A percentile compares a stretch with the other conserved stretches of the same genome.
These are phyloP conservation scores for Vimba vimba DNA, from an alignment of 2,113 vertebrate species.

Conservation along the genomic window DNA sequence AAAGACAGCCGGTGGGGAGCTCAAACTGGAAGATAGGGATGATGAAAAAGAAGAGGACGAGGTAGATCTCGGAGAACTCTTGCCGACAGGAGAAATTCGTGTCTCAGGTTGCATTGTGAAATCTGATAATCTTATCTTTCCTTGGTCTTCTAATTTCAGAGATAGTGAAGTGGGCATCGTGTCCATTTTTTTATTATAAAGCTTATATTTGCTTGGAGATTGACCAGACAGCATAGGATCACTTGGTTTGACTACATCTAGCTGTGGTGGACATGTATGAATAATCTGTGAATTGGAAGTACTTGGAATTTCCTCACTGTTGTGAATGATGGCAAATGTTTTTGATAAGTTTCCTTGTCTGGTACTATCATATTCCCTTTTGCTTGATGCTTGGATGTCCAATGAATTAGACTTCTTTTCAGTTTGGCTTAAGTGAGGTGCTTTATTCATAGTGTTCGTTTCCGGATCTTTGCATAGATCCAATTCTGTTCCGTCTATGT, in stretches of 20 bases:
- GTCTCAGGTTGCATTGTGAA: conserved; percentile 80
- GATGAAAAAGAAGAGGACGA: conserved; percentile 75
- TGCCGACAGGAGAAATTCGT: conserved; percentile 88
- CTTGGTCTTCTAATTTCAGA: conserved; percentile 65
- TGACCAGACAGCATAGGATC: not conserved
- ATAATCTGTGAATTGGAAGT: conserved; percentile 25
- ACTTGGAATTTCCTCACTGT: conserved; percentile 7
- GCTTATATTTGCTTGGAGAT: conserved; percentile 22
- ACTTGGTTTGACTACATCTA: conserved; percentile 10
- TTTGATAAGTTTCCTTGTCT: conserved; percentile 15
- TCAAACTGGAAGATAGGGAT: conserved; percentile 57
- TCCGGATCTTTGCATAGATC: conserved; percentile 80
- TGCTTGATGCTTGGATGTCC: conserved; percentile 20
- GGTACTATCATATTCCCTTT: not conserved
- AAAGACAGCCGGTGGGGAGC: conserved; percentile 69
- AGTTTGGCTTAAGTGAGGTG: conserved; percentile 23
- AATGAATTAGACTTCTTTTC: not conserved
- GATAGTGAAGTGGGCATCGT: conserved; percentile 54
- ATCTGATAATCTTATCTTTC: conserved; percentile 56
- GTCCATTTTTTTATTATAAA: conserved; percentile 38
- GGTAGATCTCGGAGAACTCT: conserved; percentile 77
- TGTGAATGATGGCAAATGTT: conserved; percentile 20
- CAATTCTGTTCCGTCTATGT: conserved; percentile 86
- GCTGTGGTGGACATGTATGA: conserved; percentile 62
- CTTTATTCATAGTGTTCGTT: conserved; percentile 66